phyloP scores from a whole-genome alignment of 2,888 invertebrate species.

The Harmothoe impar region DNA sequence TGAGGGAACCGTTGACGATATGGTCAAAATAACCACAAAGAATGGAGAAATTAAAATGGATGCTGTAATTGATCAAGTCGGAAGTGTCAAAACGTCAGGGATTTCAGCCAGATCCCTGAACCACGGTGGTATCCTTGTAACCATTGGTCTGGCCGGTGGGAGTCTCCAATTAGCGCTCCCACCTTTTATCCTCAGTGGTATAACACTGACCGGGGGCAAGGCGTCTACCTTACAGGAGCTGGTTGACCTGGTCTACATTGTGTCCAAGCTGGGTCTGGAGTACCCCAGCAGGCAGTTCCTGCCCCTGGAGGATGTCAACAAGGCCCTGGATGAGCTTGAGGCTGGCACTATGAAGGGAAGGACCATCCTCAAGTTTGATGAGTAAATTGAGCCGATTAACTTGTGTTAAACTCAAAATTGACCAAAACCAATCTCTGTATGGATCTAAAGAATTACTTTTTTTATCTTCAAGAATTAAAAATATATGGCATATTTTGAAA shows the following conservation, averaged over 20 bases:
- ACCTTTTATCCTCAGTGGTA: neutral
- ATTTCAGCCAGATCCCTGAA: neutral
- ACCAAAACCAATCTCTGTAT: too few species aligned
- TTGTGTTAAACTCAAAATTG: too few species aligned
- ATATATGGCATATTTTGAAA: too few species aligned
- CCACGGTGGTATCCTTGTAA: neutral
- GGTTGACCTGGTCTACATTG: neutral
- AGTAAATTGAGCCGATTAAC: too few species aligned
- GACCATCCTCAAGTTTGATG: neutral
- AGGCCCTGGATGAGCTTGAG: slow-evolving; percentile 15
- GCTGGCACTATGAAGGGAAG: neutral
- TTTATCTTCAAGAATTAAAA: too few species aligned
- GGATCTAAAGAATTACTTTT: too few species aligned
- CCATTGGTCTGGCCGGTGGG: slow-evolving; percentile 4
- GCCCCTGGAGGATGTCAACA: neutral
- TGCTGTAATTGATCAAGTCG: neutral
- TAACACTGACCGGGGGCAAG: neutral
- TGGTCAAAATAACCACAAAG: neutral
- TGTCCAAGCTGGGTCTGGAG: neutral
- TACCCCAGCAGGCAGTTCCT: neutral
- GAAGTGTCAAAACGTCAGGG: neutral
- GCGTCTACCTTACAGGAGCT: neutral
- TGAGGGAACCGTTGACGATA: neutral
- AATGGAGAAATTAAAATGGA: neutral
- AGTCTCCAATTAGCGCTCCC: neutral